Base-by-base conservation (phyloP, 2,888 invertebrate genomes). In the Ectobius pallidus region DNA sequence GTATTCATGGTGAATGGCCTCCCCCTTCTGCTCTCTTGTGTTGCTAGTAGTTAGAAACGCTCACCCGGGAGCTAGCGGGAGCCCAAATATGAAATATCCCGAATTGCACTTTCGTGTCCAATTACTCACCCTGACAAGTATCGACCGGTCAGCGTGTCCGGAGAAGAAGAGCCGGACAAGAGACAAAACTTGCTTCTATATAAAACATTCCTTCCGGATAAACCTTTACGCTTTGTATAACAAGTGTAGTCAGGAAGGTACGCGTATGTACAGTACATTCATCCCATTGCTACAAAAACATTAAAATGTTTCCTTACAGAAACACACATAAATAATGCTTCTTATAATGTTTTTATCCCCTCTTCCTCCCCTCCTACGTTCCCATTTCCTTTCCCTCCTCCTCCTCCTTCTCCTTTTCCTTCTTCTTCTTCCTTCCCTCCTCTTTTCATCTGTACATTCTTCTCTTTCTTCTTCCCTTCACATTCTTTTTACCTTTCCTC, bases 21-120 rank as follows among this genome's bases (percentile, higher is more conserved):
- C 32, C 63, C 27, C 63, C 46, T 20, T 27, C 9, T 18, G 32
- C 22, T 20, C 52, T 52, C 63, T n/a, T n/a, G n/a, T n/a, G 2
- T 61, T 61, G 46, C 70, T 58, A 42, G 67, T 65, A 72, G 71
- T 72, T 72, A 58, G 68, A 69, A 65, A 68, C 70, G 65, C 70
- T 73, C 55, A 61, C 68, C 71, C 69, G 58, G n/a, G n/a, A n/a
- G n/a, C n/a, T n/a, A n/a, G n/a, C n/a, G 34, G 63, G 32, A 49
- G 18, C 70, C 63, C 73, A 75, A 73, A 75, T 75, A 75, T 75
- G 75, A 75, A 75, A 73, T 75, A 73, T 71, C 70, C 73, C 58
- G 69, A 71, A 73, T 73, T 73, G 75, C 75, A 73, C 75, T 73
- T 73, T 70, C 73, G 72, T 75, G 75, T 75, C 65, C 75, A 75